Conservation (phyloP, 1,140 invertebrate genomes). For the Temnothorax curvispinosus region DNA sequence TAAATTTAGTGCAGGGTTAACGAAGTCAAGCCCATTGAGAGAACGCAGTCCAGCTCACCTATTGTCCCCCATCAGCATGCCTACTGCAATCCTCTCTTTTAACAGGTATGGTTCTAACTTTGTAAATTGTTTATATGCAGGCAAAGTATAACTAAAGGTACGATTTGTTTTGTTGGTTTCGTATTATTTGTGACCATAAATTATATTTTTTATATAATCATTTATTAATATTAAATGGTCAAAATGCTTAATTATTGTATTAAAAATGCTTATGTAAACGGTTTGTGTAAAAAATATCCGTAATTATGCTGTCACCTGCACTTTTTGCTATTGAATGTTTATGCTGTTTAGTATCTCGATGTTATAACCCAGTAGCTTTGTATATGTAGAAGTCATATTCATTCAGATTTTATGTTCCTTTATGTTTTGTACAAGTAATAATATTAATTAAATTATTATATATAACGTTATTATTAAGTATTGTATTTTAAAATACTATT, state of each 20-base stretch:
- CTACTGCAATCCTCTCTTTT: slow-evolving; percentile 89
- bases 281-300: slow-evolving; percentile 22
- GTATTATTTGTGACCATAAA: neutral
- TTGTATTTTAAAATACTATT: neutral
- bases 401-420: neutral
- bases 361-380: slow-evolving; percentile 49
- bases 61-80: slow-evolving; percentile 91
- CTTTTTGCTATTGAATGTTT: slow-evolving; percentile 41
- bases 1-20: slow-evolving; percentile 81
- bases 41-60: slow-evolving; percentile 87
- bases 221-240: slow-evolving; percentile 16
- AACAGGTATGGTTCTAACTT: slow-evolving; percentile 88
- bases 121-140: slow-evolving; percentile 50
- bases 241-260: slow-evolving; percentile 8
- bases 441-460: neutral
- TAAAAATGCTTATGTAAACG: neutral
- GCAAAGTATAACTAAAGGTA: slow-evolving; percentile 30
- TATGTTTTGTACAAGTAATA: slow-evolving; percentile 6
- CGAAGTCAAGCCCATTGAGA: slow-evolving; percentile 86
- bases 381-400: slow-evolving; percentile 10
- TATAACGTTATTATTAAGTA: slow-evolving; percentile 1
- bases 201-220: slow-evolving; percentile 17
- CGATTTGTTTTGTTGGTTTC: slow-evolving; percentile 17
- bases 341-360: slow-evolving; percentile 14
- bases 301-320: neutral